Evolutionary conservation across 2,888 invertebrate genomes (phyloP).

Genomic region (Drosophila kuntzei): DNA sequence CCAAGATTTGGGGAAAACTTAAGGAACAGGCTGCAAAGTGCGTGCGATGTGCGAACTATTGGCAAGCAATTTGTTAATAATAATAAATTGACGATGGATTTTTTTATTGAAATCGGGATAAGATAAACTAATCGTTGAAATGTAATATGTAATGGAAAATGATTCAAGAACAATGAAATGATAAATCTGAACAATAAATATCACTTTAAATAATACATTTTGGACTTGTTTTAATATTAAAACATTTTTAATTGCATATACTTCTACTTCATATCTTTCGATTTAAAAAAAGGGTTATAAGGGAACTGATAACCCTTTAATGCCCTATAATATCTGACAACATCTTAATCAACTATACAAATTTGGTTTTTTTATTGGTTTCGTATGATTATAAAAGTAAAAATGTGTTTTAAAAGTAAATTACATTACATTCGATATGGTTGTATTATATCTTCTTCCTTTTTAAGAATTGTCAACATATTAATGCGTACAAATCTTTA

Average conservation of each 20-base stretch:
- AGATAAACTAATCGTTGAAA: conserved; percentile 37
- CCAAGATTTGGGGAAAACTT: conserved; percentile 9
- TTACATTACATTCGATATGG: background rate
- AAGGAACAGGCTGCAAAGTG: conserved; percentile 5
- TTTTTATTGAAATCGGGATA: conserved; percentile 17
- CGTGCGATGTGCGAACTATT: conserved; percentile 17
- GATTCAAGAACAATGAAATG: conserved; percentile 48
- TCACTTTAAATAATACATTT: conserved; percentile 60
- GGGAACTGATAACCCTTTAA: too few relatives aligned
- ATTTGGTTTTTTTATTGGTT: background rate
- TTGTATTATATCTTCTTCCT: background rate
- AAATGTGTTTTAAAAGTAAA: background rate
- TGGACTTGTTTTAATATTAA: background rate
- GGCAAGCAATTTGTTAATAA: conserved; percentile 48
- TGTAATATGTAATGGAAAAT: conserved; percentile 63
- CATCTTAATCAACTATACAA: background rate
- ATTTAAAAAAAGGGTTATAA: background rate
- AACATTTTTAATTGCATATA: background rate
- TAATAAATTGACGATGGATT: conserved; percentile 15
- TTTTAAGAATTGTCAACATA: background rate
- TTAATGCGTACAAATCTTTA: background rate
- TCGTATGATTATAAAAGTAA: background rate
- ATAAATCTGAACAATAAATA: conserved; percentile 75
- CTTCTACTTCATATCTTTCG: conserved; percentile 3
- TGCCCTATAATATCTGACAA: background rate